Base-by-base conservation (phyloP, 2,113 vertebrate species). In the Mionectes macconnelli region DNA sequence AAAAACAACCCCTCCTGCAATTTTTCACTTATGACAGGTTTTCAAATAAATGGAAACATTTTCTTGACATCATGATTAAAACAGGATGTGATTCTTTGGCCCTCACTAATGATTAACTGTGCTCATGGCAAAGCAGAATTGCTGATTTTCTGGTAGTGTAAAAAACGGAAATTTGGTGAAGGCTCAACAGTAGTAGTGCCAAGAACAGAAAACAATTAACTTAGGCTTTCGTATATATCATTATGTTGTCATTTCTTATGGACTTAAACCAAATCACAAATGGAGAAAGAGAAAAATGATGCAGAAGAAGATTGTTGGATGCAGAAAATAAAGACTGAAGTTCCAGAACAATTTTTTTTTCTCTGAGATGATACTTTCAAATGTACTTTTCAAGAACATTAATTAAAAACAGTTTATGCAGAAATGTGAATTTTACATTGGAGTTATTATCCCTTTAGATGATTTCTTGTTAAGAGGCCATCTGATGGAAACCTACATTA, bases 21-120 rank as follows among this genome's bases (percentile, higher is more conserved):
- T 77, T 92, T 86, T 45, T 80, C 42, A 72, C 25, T 75, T 86
- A 64, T 9, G 15, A 53, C n/a, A 33, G 66, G 25, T 85, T 90
- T 94, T 85, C 67, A 89, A 89, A 84, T 89, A 75, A 91, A 40
- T 18, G 24, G 33, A 92, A 89, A n/a, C 8, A 59, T 87, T 87
- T 93, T 56, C 47, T 84, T 62, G 59, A 52, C 24, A 84, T 86
- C 42, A 8, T 87, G 20, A 55, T 81, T 89, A 72, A 84, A 95
- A 74, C 5, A 47, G 44, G 35, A 52, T 12, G 6, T 50, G 47
- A 64, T 87, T 75, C 37, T 84, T 63, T 86, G 70, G 8, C 25
- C 39, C 14, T 87, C 31, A 37, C 20, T 79, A 77, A 60, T 47
- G 78, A 52, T 72, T 63, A 70, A 55, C 35, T 72, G 33, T 66